Percentiles rank a stretch among this genome's conserved stretches.
phyloP scores from a whole-genome alignment of 2,888 invertebrate genomes.

The Hypena proboscidalis region DNA sequence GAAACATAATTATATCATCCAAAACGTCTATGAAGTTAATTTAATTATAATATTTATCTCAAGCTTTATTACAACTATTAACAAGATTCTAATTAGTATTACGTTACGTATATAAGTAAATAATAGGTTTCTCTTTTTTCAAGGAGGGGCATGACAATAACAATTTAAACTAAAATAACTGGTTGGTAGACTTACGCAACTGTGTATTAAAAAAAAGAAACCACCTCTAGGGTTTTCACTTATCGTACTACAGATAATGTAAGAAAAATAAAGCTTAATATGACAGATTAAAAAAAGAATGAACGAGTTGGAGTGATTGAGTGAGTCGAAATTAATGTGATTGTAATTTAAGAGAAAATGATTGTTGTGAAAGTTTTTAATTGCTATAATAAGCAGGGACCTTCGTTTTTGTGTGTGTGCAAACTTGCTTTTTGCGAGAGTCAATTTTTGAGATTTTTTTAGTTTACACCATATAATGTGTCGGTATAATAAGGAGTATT shows the following conservation, averaged over 20 bases:
- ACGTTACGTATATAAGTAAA: background rate
- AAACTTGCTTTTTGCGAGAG: too few relatives aligned
- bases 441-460: too few relatives aligned
- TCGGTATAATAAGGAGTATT: too few relatives aligned
- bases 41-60: too few relatives aligned
- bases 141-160: conserved; percentile 34
- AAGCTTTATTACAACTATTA: background rate
- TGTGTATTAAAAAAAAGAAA: conserved; percentile 41
- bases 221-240: conserved; percentile 42
- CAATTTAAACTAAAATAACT: conserved; percentile 42
- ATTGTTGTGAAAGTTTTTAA: conserved; percentile 7
- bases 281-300: conserved; percentile 15
- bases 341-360: conserved; percentile 2
- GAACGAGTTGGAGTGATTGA: conserved; percentile 8
- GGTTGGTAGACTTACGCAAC: conserved; percentile 41
- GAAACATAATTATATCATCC: too few relatives aligned
- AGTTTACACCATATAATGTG: too few relatives aligned
- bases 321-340: conserved; percentile 6
- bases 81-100: background rate
- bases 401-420: background rate
- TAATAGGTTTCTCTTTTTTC: conserved; percentile 31
- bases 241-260: conserved; percentile 15
- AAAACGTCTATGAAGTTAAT: too few relatives aligned
- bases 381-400: background rate
- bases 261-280: background rate